A percentile compares a stretch with the other conserved stretches of the same genome.
phyloP scores from a whole-genome alignment of 2,888 invertebrate species.

The Eupithecia dodoneata region DNA sequence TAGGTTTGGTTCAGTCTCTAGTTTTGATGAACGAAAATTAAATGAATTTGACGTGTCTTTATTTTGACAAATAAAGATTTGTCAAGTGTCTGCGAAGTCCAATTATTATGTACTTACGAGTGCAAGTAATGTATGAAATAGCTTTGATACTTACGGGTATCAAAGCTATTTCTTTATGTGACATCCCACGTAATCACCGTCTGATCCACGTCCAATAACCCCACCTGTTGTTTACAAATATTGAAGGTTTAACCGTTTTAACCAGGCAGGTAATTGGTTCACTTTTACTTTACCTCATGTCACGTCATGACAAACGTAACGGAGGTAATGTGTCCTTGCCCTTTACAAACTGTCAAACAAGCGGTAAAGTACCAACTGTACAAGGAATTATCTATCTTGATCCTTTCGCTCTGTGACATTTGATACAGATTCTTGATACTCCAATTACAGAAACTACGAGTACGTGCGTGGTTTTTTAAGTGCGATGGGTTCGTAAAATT shows the following conservation, averaged over 20 bases:
- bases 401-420: slow-evolving; percentile 38
- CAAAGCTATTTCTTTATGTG: no score
- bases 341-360: slow-evolving; percentile 29
- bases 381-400: slow-evolving; percentile 37
- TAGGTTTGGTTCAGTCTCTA: no score
- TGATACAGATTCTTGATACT: slow-evolving; percentile 35
- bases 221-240: not conserved
- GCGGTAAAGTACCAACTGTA: slow-evolving; percentile 12
- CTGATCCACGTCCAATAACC: not conserved
- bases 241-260: not conserved
- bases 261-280: not conserved
- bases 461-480: not conserved
- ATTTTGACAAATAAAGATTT: no score
- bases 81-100: no score
- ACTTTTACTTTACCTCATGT: not conserved
- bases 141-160: no score
- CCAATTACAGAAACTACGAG: slow-evolving; percentile 18
- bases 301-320: not conserved
- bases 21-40: no score
- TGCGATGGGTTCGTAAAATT: not conserved
- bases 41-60: no score
- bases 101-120: no score
- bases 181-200: no score
- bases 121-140: no score
- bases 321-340: slow-evolving; percentile 31